A percentile compares a stretch with the other conserved stretches of the same genome.
These are phyloP conservation scores for Sebastes itinus DNA, from an alignment of 2,797 vertebrate species.

Conservation along the genomic window DNA sequence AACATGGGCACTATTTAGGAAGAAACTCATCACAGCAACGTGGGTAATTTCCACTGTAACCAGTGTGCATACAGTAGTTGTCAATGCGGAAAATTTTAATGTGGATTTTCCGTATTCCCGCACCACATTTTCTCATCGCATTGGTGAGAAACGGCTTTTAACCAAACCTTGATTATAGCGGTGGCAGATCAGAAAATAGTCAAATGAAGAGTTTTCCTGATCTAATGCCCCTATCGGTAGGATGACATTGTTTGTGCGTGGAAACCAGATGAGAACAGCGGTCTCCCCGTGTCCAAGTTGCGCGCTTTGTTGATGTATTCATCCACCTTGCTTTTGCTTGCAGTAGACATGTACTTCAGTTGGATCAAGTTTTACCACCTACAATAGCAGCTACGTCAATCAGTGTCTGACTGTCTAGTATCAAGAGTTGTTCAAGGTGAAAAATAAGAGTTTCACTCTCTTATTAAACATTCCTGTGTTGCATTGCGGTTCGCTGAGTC, in stretches of 20 bases:
- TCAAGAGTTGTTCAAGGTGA: not conserved
- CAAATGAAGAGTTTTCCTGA: not conserved
- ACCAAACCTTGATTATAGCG: not conserved
- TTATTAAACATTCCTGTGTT: not conserved
- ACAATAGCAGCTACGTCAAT: not conserved
- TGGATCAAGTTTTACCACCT: not conserved
- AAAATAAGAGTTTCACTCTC: not conserved
- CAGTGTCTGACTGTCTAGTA: not conserved
- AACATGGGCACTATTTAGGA: no score
- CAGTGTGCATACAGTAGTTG: no score
- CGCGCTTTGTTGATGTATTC: no score
- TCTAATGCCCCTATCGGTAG: not conserved
- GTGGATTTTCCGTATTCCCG: no score
- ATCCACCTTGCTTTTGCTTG: not conserved
- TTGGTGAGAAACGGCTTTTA: no score
- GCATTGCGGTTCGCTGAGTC: not conserved
- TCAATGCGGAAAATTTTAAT: no score
- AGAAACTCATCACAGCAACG: rapidly evolving
- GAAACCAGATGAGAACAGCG: not conserved
- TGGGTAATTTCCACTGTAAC: no score
- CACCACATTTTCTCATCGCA: no score
- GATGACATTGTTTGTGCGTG: not conserved
- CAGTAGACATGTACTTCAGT: not conserved
- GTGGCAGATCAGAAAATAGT: not conserved
- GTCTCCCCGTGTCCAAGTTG: not conserved